Conservation (phyloP, 2,888 invertebrate species). For the Ophioninae sp. region DNA sequence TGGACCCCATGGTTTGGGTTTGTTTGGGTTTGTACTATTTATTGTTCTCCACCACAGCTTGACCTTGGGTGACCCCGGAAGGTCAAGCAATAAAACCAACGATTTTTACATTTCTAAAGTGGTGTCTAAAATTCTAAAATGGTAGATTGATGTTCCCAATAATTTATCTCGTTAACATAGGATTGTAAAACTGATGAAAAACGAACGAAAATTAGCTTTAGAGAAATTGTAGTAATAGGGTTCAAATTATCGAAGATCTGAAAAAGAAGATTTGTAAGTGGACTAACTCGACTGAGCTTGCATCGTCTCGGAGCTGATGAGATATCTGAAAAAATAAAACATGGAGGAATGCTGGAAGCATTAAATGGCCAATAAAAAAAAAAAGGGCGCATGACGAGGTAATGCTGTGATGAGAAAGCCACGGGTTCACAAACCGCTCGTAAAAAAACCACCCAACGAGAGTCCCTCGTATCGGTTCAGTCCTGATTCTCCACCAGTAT, state of each 20-base stretch:
- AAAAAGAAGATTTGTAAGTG: background rate
- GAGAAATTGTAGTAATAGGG: background rate
- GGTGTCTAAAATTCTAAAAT: too few relatives aligned
- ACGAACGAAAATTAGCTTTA: too few relatives aligned
- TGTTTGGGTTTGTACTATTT: too few relatives aligned
- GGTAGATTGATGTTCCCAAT: too few relatives aligned
- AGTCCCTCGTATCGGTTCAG: background rate
- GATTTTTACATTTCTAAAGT: too few relatives aligned
- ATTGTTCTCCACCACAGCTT: too few relatives aligned
- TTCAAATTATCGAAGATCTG: background rate
- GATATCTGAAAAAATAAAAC: constrained; percentile 22
- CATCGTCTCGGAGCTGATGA: background rate
- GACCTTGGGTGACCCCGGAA: too few relatives aligned
- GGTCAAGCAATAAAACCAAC: too few relatives aligned
- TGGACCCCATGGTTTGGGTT: too few relatives aligned
- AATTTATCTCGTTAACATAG: too few relatives aligned
- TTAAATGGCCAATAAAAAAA: constrained; percentile 57
- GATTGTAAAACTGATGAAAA: too few relatives aligned
- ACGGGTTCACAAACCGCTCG: constrained; percentile 46
- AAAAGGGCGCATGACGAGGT: constrained; percentile 43
- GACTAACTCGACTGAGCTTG: constrained; percentile 33
- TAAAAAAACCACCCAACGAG: constrained; percentile 53
- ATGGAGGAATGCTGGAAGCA: constrained; percentile 39
- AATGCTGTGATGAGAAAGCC: constrained; percentile 45
- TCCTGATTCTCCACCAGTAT: constrained; percentile 19